Evolutionary conservation across 2,888 invertebrate genomes (phyloP), one percentile per base, ranked within the genome.

Genomic region (Tupiocoris notatus): DNA sequence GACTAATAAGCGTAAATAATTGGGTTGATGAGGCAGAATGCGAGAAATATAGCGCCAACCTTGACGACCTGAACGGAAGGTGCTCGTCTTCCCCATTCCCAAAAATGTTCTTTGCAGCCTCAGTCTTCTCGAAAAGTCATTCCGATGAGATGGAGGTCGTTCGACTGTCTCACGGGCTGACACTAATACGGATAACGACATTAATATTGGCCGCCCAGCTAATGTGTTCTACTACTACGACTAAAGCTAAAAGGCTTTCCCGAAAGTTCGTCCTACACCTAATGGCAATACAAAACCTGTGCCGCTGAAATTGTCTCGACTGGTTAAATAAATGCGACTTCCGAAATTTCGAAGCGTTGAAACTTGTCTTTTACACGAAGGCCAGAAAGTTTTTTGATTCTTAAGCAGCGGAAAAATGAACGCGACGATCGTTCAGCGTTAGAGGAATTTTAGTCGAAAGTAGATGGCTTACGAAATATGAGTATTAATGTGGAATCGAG

Each of bases 1-100:
- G 56, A n/a, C 73, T 73, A 73, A 73, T 73, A 73, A 62, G 54
- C 63, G 73, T 73, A 73, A 73, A 73, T 73, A 73, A 73, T 73
- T 73, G 23, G 73, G 62, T 54, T 54, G 73, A 73, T 54, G 73
- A 73, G 61, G 25, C 21, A 63, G 56, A 63, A 73, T 73, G 73
- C 62, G 73, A 63, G 62, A 63, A 73, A 73, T 20, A 73, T 73
- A 73, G 23, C 24, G 67, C 67, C 39, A 39, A 39, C 39, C 39
- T 39, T 59, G 59, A 59, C 17, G 59, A 59, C 39, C 39, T 39
- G 39, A 12, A 39, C 6, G 12, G n/a, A n/a, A n/a, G n/a, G n/a
- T n/a, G n/a, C n/a, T n/a, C n/a, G 64, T 23, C 64, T 22, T 18
- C 17, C 21, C 66, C 21, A 23, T 25, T 65, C 23, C 71, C 61